phyloP scores from a whole-genome alignment of 1,140 invertebrate species.

The Zelostemma sp. region DNA sequence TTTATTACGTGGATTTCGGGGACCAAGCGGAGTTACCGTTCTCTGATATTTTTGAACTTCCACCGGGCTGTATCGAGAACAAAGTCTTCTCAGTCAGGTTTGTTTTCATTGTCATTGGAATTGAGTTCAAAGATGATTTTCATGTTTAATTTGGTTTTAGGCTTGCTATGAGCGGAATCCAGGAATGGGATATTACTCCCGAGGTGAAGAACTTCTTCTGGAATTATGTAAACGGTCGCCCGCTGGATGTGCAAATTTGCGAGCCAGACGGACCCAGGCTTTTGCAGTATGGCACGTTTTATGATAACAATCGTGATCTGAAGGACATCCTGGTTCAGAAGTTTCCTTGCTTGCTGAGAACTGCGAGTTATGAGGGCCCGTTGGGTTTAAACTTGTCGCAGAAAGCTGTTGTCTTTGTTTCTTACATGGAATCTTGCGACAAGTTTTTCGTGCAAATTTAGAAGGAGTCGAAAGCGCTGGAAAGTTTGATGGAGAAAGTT shows the following conservation, averaged over 20 bases:
- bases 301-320: conserved; percentile 65
- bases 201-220: not conserved
- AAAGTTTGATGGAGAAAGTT: conserved; percentile 44
- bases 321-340: conserved; percentile 70
- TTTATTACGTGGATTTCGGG: too few species aligned
- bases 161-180: not conserved
- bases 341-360: conserved; percentile 74
- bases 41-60: too few species aligned
- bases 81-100: too few species aligned
- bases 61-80: too few species aligned
- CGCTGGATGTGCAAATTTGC: not conserved
- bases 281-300: not conserved
- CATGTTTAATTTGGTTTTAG: too few species aligned
- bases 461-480: conserved; percentile 71
- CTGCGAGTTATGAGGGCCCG: not conserved
- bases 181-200: not conserved
- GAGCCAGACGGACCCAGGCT: not conserved
- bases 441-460: conserved; percentile 81
- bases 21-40: too few species aligned
- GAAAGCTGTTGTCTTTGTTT: conserved; percentile 74
- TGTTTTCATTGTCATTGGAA: too few species aligned
- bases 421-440: conserved; percentile 77
- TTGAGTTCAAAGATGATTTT: not conserved
- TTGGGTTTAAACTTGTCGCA: conserved; percentile 15
- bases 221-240: not conserved